phyloP scores from a whole-genome alignment of 2,113 vertebrate genomes.

The Halcyon senegalensis region DNA sequence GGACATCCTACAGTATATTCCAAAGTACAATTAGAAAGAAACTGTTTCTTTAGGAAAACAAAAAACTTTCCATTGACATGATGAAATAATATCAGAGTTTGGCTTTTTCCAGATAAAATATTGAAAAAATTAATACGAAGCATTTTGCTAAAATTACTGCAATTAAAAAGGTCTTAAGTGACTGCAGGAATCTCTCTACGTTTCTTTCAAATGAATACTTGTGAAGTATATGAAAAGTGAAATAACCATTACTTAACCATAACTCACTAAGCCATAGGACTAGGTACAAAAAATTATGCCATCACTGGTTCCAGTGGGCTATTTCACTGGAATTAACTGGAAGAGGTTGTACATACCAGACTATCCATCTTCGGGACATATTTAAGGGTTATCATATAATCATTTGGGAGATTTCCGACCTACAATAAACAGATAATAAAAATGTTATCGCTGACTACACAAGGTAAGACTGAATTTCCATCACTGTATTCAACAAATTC shows the following conservation, averaged over 20 bases:
- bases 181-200: background rate
- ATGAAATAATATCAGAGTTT: background rate
- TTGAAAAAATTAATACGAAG: background rate
- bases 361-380: conserved; percentile 82
- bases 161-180: background rate
- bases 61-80: background rate
- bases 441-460: background rate
- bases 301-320: background rate
- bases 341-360: conserved; percentile 77
- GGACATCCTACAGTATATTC: background rate
- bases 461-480: background rate
- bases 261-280: background rate
- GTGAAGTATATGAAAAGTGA: background rate
- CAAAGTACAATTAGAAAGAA: background rate
- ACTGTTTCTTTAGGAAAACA: background rate
- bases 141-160: background rate
- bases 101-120: background rate
- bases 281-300: background rate
- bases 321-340: conserved; percentile 3
- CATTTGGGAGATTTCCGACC: conserved; percentile 85
- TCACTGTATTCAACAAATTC: background rate
- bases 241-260: background rate
- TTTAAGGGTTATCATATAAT: conserved; percentile 83
- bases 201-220: background rate
- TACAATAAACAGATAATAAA: conserved; percentile 54